Conservation (phyloP, 2,113 vertebrate genomes). For the Opisthocomus hoazin region DNA sequence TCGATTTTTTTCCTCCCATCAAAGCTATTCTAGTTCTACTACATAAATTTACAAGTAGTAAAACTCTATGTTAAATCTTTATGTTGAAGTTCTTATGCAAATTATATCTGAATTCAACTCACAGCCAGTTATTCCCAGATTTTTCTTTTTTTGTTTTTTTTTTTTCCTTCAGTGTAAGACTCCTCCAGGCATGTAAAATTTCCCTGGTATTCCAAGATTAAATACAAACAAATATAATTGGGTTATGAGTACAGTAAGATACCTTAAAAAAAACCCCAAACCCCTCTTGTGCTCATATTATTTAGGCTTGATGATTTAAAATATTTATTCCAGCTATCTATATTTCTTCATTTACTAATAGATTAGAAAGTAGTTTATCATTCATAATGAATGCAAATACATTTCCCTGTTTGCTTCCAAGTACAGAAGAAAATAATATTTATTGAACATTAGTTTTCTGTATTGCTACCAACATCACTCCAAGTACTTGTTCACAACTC, state of each 20-base stretch:
- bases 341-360: background rate
- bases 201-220: background rate
- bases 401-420: background rate
- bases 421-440: background rate
- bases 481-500: background rate
- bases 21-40: background rate
- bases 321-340: background rate
- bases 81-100: background rate
- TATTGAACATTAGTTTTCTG: background rate
- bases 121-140: too few relatives aligned
- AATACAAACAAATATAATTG: background rate
- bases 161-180: background rate
- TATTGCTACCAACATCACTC: background rate
- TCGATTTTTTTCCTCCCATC: background rate
- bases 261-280: background rate
- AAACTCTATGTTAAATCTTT: background rate
- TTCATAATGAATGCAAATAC: background rate
- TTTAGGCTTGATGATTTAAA: background rate
- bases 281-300: background rate
- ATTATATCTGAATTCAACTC: background rate
- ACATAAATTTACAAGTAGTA: background rate
- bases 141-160: too few relatives aligned
- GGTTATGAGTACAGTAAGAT: background rate
- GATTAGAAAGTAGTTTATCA: background rate
- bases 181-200: background rate